Percentiles rank a stretch among this genome's conserved stretches.
Conservation (phyloP, 1,140 invertebrate species). For the Drosophila mauritiana region DNA sequence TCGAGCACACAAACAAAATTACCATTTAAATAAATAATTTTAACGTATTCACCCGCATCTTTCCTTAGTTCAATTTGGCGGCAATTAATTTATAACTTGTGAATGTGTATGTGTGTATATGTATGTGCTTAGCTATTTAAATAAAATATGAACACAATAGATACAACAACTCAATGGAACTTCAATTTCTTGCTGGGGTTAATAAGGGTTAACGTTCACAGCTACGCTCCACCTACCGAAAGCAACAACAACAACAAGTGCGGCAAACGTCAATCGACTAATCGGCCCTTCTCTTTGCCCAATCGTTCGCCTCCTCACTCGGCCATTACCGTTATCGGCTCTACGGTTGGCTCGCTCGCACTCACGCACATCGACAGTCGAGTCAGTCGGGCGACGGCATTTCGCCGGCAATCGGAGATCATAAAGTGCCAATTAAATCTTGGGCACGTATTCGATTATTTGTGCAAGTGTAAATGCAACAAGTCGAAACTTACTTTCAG, state of each 20-base stretch:
- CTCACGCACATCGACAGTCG: slow-evolving; percentile 12
- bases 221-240: slow-evolving; percentile 48
- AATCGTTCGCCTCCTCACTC: slow-evolving; percentile 27
- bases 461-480: not conserved
- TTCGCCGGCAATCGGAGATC: slow-evolving; percentile 8
- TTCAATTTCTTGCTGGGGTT: slow-evolving; percentile 23
- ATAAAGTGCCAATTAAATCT: slow-evolving; percentile 1
- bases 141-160: slow-evolving; percentile 58
- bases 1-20: slow-evolving; percentile 58
- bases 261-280: slow-evolving; percentile 34
- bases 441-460: not conserved
- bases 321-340: slow-evolving; percentile 21
- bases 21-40: slow-evolving; percentile 41
- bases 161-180: slow-evolving; percentile 8
- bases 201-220: slow-evolving; percentile 34
- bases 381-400: not conserved
- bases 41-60: slow-evolving; percentile 50
- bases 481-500: not conserved
- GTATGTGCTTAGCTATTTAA: slow-evolving; percentile 71
- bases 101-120: slow-evolving; percentile 51
- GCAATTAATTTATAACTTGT: slow-evolving; percentile 72
- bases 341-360: slow-evolving; percentile 38
- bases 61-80: slow-evolving; percentile 69
- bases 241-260: slow-evolving; percentile 25
- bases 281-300: slow-evolving; percentile 15